Base-by-base conservation (phyloP, 2,888 invertebrate genomes). In the Serripes groenlandicus region DNA sequence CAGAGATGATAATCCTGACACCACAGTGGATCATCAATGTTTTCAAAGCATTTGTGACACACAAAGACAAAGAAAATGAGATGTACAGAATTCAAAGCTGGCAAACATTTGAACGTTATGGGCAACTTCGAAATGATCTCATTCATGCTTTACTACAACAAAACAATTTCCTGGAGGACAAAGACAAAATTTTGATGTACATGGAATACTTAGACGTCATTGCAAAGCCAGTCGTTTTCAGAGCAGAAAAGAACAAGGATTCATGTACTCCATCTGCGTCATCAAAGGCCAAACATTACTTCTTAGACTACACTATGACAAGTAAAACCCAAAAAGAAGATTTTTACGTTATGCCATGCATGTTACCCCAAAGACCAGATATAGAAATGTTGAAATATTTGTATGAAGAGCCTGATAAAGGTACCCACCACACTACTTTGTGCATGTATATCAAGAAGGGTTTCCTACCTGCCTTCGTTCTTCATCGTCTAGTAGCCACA, bases 1-100 rank as follows among this genome's bases (percentile, higher is more conserved):
- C n/a, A n/a, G n/a, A n/a, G n/a, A 42, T 26, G 21, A 60, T 85
- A n/a, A 78, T 85, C 49, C 62, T 85, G 2, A 49, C 60, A 3
- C 85, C 85, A 21, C 78, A 81, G 37, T 85, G 78, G 81, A 85
- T 85, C 1, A 76, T 85, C 32, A 75, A 81, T 64, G 81, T 78
- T 2, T 85, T 85, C 37, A 84, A 73, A 35, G 68, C 75, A 21
- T 84, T 80, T 62, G 71, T 81, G 21, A 75, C 80, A 9, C 80
- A 78, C 54, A 64, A 80, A 30, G 18, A 60, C 60, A 84, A 80
- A 71, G 54, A 72, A 58, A 68, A 77, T n/a, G 34, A 28, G 30
- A 5, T 28, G 11, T 21, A 34, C 35, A 32, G 71, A n/a, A n/a
- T n/a, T n/a, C n/a, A n/a, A n/a, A n/a, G n/a, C n/a, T 66, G 66